Base-by-base conservation (phyloP, 2,888 invertebrate species). In the Drosophila kanekoi region DNA sequence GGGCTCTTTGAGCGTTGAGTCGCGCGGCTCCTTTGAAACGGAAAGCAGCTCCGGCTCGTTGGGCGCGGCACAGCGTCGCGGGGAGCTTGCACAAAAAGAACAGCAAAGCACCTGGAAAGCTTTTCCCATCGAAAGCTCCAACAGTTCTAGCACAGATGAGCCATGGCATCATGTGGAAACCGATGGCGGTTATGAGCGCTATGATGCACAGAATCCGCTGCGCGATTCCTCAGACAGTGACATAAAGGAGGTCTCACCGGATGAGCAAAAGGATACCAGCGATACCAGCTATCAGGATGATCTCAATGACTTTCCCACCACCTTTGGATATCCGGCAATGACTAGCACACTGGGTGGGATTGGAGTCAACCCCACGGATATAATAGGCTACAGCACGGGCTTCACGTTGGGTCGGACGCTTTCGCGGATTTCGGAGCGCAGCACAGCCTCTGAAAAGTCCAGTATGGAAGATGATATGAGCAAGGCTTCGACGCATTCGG, bases 381-480 rank as follows among this genome's bases (percentile, higher is more conserved):
- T 96, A 47, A 93, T 96, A 51, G 95, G 95, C 9, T 96, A 96
- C 85, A 95, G 95, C 8, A 94, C 95, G 65, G 95, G 95, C 45
- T 97, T 96, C 92, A 95, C 95, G 0, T 90, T 96, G 20, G 95
- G 95, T 0, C 94, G 97, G 44, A 97, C 97, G 0, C 93, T 97
- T 32, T 97, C 97, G 1, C 93, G 97, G 71, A 97, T 97, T 89
- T 97, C 97, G 0, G 97, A 97, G 92, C 94, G 97, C 44, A 97
- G 97, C 77, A 97, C 97, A 10, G 96, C 97, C 11, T 97, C 97
- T 0, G 97, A 97, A 90, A 97, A 97, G 91, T 96, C 96, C 3
- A 97, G 97, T 88, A 95, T 96, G 69, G 95, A 97, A 85, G 97
- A 97, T 90, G 97, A 97, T 93, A 96, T 96, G 0, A 97, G 97